These are phyloP conservation scores for Aphelenchoides besseyi DNA, from an alignment of 1,140 invertebrate species.

Conservation along the genomic window DNA sequence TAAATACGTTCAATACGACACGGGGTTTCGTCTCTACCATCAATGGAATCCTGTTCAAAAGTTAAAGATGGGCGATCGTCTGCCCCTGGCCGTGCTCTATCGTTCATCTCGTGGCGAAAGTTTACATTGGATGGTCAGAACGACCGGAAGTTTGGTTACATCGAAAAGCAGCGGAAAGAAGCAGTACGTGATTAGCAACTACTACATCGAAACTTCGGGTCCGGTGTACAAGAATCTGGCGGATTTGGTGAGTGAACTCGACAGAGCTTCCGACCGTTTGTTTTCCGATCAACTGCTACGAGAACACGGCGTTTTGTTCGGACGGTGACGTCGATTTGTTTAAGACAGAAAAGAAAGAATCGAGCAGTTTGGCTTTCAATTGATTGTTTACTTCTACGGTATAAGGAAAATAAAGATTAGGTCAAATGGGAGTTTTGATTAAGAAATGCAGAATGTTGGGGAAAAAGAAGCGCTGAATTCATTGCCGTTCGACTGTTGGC, in stretches of 20 bases:
- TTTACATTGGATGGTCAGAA: not conserved
- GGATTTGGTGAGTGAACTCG: conserved; percentile 13
- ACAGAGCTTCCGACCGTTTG: not conserved
- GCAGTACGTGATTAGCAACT: not conserved
- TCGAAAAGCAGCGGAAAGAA: not conserved
- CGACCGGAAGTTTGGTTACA: not conserved
- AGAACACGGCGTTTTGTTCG: not conserved
- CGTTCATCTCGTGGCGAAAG: not conserved
- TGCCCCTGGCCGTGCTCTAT: conserved; percentile 7
- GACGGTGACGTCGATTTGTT: not conserved
- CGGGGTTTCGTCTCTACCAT: conserved; percentile 12
- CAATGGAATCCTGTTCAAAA: not conserved
- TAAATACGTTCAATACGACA: not conserved
- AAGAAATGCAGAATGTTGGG: not conserved
- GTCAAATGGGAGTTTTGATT: not conserved
- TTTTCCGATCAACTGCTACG: not conserved
- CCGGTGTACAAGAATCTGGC: conserved; percentile 3
- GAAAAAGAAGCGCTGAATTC: not conserved
- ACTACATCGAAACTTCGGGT: not conserved
- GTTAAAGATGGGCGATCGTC: not conserved
- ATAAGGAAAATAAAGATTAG: too few species aligned
- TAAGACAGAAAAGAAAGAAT: not conserved
- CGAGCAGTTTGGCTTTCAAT: not conserved
- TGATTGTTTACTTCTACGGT: too few species aligned
- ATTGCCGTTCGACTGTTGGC: not conserved